phyloP scores from a whole-genome alignment of 2,888 invertebrate species.

The Drosophila demipolita region DNA sequence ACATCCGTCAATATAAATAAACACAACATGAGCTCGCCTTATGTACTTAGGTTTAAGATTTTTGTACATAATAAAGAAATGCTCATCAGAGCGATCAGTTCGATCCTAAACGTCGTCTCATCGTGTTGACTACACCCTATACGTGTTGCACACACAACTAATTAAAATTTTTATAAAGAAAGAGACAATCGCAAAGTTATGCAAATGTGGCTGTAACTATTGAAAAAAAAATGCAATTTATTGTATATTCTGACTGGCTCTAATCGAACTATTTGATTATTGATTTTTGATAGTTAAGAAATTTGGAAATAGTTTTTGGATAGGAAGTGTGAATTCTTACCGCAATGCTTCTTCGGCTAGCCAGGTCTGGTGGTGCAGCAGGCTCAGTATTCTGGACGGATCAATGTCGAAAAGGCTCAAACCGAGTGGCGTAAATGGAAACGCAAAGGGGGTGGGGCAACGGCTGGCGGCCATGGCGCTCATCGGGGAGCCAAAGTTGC shows the following conservation, averaged over 20 bases:
- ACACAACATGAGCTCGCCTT: no score
- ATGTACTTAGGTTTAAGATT: no score
- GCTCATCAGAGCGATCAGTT: no score
- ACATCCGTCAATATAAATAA: no score
- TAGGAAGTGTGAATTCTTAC: slow-evolving; percentile 59
- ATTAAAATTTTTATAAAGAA: no score
- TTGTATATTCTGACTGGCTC: neutral
- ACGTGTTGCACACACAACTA: no score
- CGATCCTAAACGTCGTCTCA: no score
- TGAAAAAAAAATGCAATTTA: neutral
- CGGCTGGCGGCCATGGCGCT: slow-evolving; percentile 71
- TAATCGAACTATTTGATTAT: neutral
- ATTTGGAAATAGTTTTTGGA: neutral
- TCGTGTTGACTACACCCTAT: no score
- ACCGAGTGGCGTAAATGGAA: slow-evolving; percentile 86
- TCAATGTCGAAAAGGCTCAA: slow-evolving; percentile 85
- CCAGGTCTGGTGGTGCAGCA: slow-evolving; percentile 86
- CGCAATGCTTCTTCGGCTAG: slow-evolving; percentile 85
- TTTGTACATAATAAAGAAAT: no score
- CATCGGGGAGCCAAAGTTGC: slow-evolving; percentile 75
- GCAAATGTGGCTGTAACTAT: no score
- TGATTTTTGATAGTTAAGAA: neutral
- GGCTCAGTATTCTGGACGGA: slow-evolving; percentile 86
- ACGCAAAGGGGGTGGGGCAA: slow-evolving; percentile 87
- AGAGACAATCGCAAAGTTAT: no score